A percentile compares a stretch with the other conserved stretches of the same genome.
Evolutionary conservation across 2,888 invertebrate species (phyloP).

Genomic region (Xanthostigma xanthostigma): DNA sequence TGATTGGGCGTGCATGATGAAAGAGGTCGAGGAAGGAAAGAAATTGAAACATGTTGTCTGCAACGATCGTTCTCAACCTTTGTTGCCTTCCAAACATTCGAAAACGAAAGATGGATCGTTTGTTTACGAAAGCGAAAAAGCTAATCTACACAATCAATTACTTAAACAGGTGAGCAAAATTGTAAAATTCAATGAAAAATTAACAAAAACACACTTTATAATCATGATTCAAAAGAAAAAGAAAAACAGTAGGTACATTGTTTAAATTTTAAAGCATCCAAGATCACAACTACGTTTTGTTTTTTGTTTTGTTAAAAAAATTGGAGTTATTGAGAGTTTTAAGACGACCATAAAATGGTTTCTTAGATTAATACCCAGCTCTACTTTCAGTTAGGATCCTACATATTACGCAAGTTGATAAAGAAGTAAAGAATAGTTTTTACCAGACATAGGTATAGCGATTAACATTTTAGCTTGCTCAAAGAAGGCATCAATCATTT

Average conservation of each 20-base stretch:
- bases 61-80: conserved; percentile 57
- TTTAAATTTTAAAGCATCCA: background rate
- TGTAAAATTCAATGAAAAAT: background rate
- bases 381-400: background rate
- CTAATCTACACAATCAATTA: conserved; percentile 63
- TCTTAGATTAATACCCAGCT: background rate
- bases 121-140: conserved; percentile 75
- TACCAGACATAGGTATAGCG: background rate
- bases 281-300: no score
- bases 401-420: no score
- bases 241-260: background rate
- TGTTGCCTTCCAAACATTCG: conserved; percentile 31
- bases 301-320: no score
- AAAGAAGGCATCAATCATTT: no score
- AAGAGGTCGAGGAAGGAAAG: conserved; percentile 71
- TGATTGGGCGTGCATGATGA: conserved; percentile 83
- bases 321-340: no score
- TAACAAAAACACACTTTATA: background rate
- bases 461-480: background rate
- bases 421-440: background rate
- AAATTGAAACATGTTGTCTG: conserved; percentile 70
- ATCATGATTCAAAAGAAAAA: background rate
- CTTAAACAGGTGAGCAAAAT: conserved; percentile 37
- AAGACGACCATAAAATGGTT: no score
- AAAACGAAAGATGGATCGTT: conserved; percentile 61